These are phyloP conservation scores for Mungos mungo DNA, from an alignment of 2,113 vertebrate species.

Conservation along the genomic window DNA sequence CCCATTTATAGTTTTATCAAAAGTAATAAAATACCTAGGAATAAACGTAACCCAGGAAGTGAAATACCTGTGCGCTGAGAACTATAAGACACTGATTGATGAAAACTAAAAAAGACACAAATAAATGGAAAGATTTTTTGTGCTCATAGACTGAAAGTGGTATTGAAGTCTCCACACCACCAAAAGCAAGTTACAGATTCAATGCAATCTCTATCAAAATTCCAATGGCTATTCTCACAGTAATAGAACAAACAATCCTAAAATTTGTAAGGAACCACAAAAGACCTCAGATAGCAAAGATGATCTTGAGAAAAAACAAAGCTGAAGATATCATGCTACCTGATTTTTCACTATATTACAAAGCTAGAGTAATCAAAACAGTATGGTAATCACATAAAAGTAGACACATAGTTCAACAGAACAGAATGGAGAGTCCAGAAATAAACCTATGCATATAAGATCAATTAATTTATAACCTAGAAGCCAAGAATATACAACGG, in stretches of 20 bases:
- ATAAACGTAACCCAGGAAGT: not conserved
- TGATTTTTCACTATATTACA: not conserved
- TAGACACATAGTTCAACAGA: not conserved
- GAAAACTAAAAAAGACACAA: not conserved
- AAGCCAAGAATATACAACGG: not conserved
- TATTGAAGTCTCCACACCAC: not conserved
- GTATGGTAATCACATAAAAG: not conserved
- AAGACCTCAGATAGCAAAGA: not conserved
- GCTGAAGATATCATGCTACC: not conserved
- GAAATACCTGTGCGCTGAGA: not conserved
- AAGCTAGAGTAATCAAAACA: not conserved
- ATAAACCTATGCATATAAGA: not conserved
- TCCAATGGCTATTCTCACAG: not conserved
- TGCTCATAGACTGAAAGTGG: not conserved
- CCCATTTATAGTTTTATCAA: not conserved
- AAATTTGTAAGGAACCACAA: not conserved
- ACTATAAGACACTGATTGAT: not conserved
- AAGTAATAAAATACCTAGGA: not conserved
- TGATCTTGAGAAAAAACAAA: not conserved
- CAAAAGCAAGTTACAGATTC: not conserved
- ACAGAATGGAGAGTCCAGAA: not conserved
- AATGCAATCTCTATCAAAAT: not conserved
- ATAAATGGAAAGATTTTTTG: not conserved
- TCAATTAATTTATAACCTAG: not conserved
- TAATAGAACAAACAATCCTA: not conserved